Base-by-base conservation (phyloP, 2,113 vertebrate genomes). In the Rutilus rutilus region DNA sequence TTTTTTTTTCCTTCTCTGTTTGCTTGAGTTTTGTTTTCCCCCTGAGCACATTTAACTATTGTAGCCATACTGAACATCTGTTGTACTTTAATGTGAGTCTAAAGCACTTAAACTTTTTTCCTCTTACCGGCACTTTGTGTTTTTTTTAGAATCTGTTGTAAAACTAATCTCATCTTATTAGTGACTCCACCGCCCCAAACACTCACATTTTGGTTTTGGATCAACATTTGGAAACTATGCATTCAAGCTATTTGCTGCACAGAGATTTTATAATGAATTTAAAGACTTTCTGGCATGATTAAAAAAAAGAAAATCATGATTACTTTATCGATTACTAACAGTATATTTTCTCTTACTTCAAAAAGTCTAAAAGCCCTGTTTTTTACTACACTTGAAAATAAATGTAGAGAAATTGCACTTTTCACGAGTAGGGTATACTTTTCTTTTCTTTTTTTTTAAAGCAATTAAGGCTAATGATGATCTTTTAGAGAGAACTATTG, bases 201-300 rank as follows among this genome's bases (percentile, higher is more conserved):
- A 54, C 52, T 67, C 15, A 83, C 78, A 89, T 89, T 74, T 89
- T 47, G 83, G 90, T 89, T 90, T 42, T 87, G 90, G 88, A 27
- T 39, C 39, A 90, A 86, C 84, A 85, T 91, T 85, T 84, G 39
- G 69, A 83, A 87, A 25, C 91, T 90, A 92, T 94, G 94, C 94
- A 94, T 91, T 90, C 92, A 57, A 45, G 90, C 89, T 91, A 94
- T 94, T 83, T 94, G 92, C 67, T 77, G 74, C 86, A 90, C 87
- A 90, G 52, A 80, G 78, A 79, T 60, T n/a, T 57, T 82, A 27
- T 86, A 85, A 75, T 86, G 5, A 33, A 88, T 83, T 89, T 92
- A 88, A 91, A 76, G 71, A 76, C 86, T 86, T 90, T 75, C 15
- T 64, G 77, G 73, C 25, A 75, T n/a, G 17, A 54, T 84, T 15